Percentiles rank a stretch among this genome's conserved stretches.
phyloP scores from a whole-genome alignment of 2,888 invertebrate genomes.

The Drosophila tripunctata region DNA sequence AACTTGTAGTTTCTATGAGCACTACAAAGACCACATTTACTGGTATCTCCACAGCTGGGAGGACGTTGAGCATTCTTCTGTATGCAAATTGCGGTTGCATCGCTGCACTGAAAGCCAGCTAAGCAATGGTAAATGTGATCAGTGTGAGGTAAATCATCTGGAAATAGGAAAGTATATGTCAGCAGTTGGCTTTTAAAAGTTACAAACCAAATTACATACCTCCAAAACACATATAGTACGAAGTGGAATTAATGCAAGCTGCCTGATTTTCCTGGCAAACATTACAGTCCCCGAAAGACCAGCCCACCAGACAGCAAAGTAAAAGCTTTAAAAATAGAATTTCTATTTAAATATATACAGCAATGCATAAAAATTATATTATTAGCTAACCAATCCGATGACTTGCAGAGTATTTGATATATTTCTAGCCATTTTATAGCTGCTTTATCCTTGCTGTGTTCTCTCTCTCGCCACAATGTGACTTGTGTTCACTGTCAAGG shows the following conservation, averaged over 20 bases:
- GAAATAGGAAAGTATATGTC: too few species aligned
- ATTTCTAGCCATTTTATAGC: conserved; percentile 22
- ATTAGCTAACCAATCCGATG: conserved; percentile 24
- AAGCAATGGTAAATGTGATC: conserved; percentile 71
- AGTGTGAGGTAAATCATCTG: conserved; percentile 70
- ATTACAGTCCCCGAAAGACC: conserved; percentile 64
- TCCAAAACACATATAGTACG: conserved; percentile 80
- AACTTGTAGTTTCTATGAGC: conserved; percentile 79
- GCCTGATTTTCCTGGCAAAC: conserved; percentile 78
- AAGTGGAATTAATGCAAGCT: conserved; percentile 81
- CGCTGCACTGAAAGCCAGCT: conserved; percentile 78
- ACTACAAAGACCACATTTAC: conserved; percentile 79
- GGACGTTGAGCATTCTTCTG: conserved; percentile 67
- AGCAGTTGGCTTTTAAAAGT: neutral
- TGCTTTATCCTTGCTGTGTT: neutral
- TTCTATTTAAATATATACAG: neutral
- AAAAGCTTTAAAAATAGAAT: conserved; percentile 27
- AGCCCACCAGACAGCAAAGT: conserved; percentile 22
- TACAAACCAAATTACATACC: conserved; percentile 43
- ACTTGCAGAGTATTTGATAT: neutral
- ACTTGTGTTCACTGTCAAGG: conserved; percentile 62
- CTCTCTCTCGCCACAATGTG: neutral
- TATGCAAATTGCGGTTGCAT: conserved; percentile 73
- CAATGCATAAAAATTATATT: neutral
- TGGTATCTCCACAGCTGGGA: conserved; percentile 81